These are phyloP conservation scores for Chironomus tentans DNA, from an alignment of 2,888 invertebrate species.

Conservation along the genomic window DNA sequence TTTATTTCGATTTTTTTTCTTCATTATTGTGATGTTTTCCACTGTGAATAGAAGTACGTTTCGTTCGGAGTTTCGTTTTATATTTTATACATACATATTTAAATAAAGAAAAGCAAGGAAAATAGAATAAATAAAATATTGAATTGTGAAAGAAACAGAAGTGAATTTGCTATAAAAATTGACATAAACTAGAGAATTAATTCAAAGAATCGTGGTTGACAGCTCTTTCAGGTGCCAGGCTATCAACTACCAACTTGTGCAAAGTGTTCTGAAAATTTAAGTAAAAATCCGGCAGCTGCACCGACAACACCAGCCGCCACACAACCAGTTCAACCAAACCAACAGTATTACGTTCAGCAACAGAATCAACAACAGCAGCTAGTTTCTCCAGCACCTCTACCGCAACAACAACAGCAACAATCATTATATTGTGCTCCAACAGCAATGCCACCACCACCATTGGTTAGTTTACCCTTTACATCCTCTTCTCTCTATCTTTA, in stretches of 20 bases:
- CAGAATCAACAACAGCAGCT: constrained; percentile 1
- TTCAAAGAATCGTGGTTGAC: background rate
- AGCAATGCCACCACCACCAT: background rate
- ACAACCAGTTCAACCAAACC: background rate
- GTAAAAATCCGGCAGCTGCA: constrained; percentile 29
- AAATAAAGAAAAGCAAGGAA: background rate
- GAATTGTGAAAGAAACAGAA: background rate
- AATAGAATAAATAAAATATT: background rate
- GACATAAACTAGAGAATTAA: no score
- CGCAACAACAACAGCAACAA: background rate
- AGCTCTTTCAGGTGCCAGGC: constrained; percentile 42
- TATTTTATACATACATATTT: background rate
- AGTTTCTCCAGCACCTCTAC: background rate
- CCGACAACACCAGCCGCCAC: background rate
- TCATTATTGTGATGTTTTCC: constrained; percentile 27
- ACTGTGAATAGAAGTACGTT: constrained; percentile 8
- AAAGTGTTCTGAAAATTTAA: constrained; percentile 43
- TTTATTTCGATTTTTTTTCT: constrained; percentile 22
- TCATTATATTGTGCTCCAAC: background rate
- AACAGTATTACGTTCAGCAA: background rate
- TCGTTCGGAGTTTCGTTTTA: background rate
- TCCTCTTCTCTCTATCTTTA: background rate
- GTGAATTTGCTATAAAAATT: background rate
- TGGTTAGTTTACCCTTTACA: background rate
- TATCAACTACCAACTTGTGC: constrained; percentile 43